Evolutionary conservation across 2,113 vertebrate species (phyloP).

Genomic region (Ellobius talpinus): DNA sequence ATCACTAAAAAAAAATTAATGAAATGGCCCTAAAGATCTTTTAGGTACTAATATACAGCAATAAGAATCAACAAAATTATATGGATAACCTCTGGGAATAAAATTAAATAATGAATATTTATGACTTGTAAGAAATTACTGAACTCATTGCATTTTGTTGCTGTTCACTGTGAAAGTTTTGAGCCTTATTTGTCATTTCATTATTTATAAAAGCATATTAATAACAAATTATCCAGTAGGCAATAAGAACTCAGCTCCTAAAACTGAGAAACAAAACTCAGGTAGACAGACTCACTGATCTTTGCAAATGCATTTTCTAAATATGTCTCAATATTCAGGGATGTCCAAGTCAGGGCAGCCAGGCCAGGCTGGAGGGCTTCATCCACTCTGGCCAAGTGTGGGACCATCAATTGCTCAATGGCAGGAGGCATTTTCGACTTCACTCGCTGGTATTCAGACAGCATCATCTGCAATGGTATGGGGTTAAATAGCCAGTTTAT

Average conservation of each 20-base stretch:
- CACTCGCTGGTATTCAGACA: conserved; percentile 93
- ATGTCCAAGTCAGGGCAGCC: conserved; percentile 93
- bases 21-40: neutral
- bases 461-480: conserved; percentile 88
- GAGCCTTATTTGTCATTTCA: neutral
- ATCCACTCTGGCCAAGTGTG: conserved; percentile 91
- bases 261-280: neutral
- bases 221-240: conserved; percentile 16
- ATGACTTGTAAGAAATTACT: conserved; percentile 16
- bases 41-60: neutral
- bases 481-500: neutral
- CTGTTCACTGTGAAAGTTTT: neutral
- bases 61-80: neutral
- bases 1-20: neutral
- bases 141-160: neutral
- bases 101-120: conserved; percentile 40
- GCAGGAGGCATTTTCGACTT: conserved; percentile 91
- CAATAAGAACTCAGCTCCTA: neutral
- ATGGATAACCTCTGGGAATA: neutral
- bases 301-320: conserved; percentile 87
- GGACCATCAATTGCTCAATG: conserved; percentile 89
- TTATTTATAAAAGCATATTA: neutral
- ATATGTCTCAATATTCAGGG: conserved; percentile 93
- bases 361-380: conserved; percentile 93
- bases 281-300: conserved; percentile 87